phyloP scores from a whole-genome alignment of 2,113 vertebrate genomes.

The Xerus inauris region DNA sequence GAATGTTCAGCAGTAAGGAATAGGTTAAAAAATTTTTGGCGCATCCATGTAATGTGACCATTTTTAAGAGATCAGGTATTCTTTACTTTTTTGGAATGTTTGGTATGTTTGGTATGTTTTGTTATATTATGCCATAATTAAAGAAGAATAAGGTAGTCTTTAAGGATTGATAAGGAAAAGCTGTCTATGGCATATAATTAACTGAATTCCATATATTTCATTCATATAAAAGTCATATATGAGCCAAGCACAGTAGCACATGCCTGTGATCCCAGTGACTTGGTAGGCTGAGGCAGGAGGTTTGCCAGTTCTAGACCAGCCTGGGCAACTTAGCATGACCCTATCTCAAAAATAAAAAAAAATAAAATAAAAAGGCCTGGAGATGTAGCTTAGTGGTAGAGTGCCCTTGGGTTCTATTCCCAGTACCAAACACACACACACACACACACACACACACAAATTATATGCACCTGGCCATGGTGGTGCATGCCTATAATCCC shows the following conservation, averaged over 20 bases:
- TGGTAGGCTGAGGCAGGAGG: not conserved
- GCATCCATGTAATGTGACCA: not conserved
- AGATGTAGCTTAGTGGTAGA: no score
- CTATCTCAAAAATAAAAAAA: no score
- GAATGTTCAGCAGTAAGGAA: not conserved
- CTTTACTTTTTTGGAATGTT: conserved; percentile 26
- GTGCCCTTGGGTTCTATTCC: no score
- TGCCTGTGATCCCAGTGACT: not conserved
- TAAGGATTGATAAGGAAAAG: conserved; percentile 42
- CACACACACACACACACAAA: no score
- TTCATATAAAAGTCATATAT: not conserved
- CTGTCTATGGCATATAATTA: not conserved
- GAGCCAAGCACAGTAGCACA: not conserved
- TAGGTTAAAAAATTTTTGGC: conserved; percentile 31
- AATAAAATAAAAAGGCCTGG: no score
- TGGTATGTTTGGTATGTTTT: conserved; percentile 31
- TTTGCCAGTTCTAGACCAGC: not conserved
- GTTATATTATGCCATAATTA: conserved; percentile 10
- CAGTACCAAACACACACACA: no score
- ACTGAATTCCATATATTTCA: conserved; percentile 7
- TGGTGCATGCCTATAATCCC: no score
- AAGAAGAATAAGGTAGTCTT: conserved; percentile 20
- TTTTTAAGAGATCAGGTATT: conserved; percentile 17
- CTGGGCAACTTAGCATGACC: not conserved
- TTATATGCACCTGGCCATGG: no score